Conservation (phyloP, 2,797 vertebrate species). For the Alfaro cultratus region DNA sequence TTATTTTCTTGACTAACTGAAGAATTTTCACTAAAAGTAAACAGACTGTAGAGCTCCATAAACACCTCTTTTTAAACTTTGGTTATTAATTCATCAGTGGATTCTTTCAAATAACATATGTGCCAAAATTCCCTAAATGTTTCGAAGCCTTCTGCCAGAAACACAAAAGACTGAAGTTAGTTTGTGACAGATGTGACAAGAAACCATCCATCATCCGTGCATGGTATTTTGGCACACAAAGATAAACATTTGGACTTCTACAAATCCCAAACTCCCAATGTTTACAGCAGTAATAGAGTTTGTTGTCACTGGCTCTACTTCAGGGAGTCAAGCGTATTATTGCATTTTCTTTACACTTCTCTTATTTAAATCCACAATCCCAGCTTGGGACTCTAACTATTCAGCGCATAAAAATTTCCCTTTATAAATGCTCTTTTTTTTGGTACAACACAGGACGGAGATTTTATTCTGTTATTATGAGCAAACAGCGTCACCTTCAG, state of each 20-base stretch:
- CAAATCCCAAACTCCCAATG: background rate
- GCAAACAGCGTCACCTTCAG: constrained; percentile 7
- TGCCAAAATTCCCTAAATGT: background rate
- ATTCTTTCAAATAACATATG: background rate
- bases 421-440: background rate
- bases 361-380: constrained; percentile 5
- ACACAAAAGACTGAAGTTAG: background rate
- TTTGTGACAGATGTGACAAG: background rate
- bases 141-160: background rate
- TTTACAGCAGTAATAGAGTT: constrained; percentile 2
- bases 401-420: background rate
- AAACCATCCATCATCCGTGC: background rate
- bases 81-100: background rate
- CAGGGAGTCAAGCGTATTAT: background rate
- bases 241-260: constrained; percentile 1
- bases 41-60: background rate
- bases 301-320: background rate
- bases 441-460: background rate
- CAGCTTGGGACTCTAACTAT: background rate
- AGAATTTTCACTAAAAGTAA: background rate
- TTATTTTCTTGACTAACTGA: background rate
- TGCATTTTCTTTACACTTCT: background rate
- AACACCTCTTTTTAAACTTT: background rate
- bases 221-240: background rate
- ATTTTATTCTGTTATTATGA: background rate